Evolutionary conservation across 2,113 vertebrate species (phyloP).

Genomic region (Guaruba guarouba): DNA sequence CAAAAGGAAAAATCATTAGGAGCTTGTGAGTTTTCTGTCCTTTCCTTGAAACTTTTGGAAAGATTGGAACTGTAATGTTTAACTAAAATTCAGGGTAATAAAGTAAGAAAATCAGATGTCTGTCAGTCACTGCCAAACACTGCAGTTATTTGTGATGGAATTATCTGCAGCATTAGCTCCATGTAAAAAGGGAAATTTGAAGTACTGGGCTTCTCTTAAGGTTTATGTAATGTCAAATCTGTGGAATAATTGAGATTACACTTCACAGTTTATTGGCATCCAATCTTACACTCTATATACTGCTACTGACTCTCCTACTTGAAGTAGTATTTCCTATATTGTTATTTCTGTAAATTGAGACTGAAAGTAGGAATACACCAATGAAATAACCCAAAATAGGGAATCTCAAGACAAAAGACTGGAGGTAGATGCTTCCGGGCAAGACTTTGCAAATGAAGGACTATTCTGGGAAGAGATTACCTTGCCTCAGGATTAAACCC

Average conservation of each 20-base stretch:
- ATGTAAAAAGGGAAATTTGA: not conserved
- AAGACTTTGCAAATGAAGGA: not conserved
- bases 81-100: not conserved
- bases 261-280: not conserved
- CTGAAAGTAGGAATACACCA: not conserved
- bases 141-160: not conserved
- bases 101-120: not conserved
- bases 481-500: not conserved
- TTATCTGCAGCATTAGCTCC: not conserved
- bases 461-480: not conserved
- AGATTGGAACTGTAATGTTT: not conserved
- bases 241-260: not conserved
- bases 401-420: not conserved
- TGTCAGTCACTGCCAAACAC: not conserved
- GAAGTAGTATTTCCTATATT: not conserved
- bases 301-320: not conserved
- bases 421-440: not conserved
- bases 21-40: not conserved
- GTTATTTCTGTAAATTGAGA: not conserved
- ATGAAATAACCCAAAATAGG: not conserved
- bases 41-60: not conserved
- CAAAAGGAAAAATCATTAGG: not conserved
- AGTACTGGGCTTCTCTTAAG: not conserved
- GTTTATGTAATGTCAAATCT: not conserved
- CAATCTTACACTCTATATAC: not conserved